These are phyloP conservation scores for Acyrthosiphon pisum DNA, from an alignment of 1,140 invertebrate genomes.

Conservation along the genomic window DNA sequence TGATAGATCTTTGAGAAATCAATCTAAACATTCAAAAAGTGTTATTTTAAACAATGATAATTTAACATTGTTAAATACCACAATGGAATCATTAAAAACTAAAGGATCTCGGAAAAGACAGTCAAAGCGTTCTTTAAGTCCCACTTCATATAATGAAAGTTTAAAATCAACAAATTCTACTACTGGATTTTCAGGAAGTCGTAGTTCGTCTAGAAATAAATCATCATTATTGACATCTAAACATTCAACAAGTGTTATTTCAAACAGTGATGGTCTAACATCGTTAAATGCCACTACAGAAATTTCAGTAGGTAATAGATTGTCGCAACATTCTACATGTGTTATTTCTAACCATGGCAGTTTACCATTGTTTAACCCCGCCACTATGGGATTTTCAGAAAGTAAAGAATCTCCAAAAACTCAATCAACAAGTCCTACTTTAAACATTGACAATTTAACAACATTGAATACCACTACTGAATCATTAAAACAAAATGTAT, in stretches of 20 bases:
- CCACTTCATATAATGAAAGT: neutral
- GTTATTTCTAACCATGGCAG: neutral
- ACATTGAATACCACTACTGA: neutral
- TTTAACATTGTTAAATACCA: neutral
- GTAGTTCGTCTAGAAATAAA: neutral
- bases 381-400: neutral
- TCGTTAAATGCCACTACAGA: neutral
- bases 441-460: neutral
- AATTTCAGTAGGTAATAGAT: neutral
- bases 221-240: too few relatives aligned
- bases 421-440: neutral
- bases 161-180: neutral
- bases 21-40: neutral
- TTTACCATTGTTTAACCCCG: neutral
- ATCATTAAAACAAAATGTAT: conserved; percentile 1
- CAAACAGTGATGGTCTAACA: neutral
- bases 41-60: neutral
- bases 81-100: neutral
- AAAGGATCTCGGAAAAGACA: neutral
- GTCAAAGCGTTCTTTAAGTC: neutral
- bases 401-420: neutral
- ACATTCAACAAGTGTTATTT: neutral
- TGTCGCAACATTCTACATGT: neutral
- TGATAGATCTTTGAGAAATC: neutral
- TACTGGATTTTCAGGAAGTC: neutral